Evolutionary conservation across 2,888 invertebrate genomes (phyloP).

Genomic region (Drosophila affinis): DNA sequence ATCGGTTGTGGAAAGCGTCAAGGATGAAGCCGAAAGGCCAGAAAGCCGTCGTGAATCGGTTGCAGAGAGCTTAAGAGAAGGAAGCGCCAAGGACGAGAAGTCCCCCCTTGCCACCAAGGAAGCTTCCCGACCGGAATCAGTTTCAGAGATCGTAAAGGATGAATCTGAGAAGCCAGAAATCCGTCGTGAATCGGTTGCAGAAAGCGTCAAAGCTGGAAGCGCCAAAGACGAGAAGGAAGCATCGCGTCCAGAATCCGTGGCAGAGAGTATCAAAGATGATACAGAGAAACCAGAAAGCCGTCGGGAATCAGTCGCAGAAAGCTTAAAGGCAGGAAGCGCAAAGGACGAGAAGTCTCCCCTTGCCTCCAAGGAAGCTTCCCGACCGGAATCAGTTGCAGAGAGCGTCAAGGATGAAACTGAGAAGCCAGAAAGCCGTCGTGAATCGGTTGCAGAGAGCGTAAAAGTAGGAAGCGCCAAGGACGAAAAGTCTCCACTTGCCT

Average conservation of each 20-base stretch:
- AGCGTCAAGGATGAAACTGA: slow-evolving; percentile 22
- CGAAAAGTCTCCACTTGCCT: slow-evolving; percentile 24
- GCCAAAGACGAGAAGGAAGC: slow-evolving; percentile 32
- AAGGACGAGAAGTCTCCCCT: slow-evolving; percentile 28
- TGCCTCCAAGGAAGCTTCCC: slow-evolving; percentile 57
- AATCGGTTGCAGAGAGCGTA: slow-evolving; percentile 25
- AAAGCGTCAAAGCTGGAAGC: slow-evolving; percentile 25
- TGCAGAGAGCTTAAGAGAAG: background rate
- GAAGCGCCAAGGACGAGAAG: slow-evolving; percentile 13
- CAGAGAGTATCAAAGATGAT: slow-evolving; percentile 25
- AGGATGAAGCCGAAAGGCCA: slow-evolving; percentile 24
- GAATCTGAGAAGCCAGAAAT: slow-evolving; percentile 28
- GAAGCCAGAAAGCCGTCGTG: slow-evolving; percentile 30
- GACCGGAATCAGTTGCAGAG: slow-evolving; percentile 63
- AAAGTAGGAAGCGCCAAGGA: slow-evolving; percentile 37
- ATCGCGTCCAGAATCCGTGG: slow-evolving; percentile 41
- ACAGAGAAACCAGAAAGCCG: slow-evolving; percentile 15
- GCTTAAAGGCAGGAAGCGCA: slow-evolving; percentile 16
- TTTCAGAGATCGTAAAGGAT: slow-evolving; percentile 24
- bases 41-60: slow-evolving; percentile 36
- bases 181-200: slow-evolving; percentile 25
- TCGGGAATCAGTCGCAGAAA: slow-evolving; percentile 23
- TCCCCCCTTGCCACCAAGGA: slow-evolving; percentile 34
- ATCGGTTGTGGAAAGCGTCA: slow-evolving; percentile 28
- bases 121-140: slow-evolving; percentile 46